Evolutionary conservation across 2,888 invertebrate genomes (phyloP), one percentile per base, ranked within the genome.

Genomic region (Drosophila putrida): DNA sequence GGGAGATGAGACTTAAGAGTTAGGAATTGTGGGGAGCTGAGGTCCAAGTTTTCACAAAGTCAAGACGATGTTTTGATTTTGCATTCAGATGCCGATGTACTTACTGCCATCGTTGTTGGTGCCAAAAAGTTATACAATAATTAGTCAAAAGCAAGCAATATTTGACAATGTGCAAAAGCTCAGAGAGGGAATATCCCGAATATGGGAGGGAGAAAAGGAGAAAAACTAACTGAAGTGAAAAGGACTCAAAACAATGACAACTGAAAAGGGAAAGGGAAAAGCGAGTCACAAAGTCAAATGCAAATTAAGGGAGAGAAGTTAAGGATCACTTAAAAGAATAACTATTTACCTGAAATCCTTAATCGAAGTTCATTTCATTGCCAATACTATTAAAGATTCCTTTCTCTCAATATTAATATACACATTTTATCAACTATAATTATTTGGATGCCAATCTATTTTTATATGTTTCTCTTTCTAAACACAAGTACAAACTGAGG

Each of bases 41-140:
- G 53, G 28, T 6, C 15, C 15, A 43, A 51, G 25, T 35, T 6
- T 9, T 27, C 38, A 10, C 8, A 6, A 33, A 38, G 25, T 39
- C 46, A 35, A 28, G 41, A 31, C 57, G 55, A 61, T 20, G 31
- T 60, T 76, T 47, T 57, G 55, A 75, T 66, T 55, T 63, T 31
- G 51, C 47, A 61, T 62, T 51, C 41, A 35, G 13, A 64, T 49
- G 31, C 38, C 33, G 44, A 44, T 53, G 28, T 43, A 43, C 33
- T 55, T 35, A 35, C 35, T 25, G 44, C 31, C 49, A 43, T 53
- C 39, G 44, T 46, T 36, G 33, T 36, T 50, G 57, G 57, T 43
- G 58, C 31, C 58, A 31, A 41, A 53, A 76, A 63, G 59, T 71
- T 66, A 36, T 43, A 49, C 68, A 73, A 73, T 63, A 73, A 73